Evolutionary conservation across 2,797 vertebrate genomes (phyloP).

Genomic region (Bufotes viridis): DNA sequence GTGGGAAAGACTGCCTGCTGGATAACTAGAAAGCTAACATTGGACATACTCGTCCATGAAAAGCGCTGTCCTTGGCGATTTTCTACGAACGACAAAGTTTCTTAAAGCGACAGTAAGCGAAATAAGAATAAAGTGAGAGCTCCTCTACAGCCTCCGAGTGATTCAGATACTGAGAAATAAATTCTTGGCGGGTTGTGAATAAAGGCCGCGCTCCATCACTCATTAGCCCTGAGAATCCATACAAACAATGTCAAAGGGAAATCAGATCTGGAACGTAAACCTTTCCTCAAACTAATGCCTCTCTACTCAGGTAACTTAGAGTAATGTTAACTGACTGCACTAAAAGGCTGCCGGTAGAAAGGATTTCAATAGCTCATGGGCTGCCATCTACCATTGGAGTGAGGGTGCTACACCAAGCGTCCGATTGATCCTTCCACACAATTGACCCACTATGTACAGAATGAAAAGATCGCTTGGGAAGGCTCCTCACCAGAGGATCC

Average conservation of each 20-base stretch:
- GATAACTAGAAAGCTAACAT: too few species aligned
- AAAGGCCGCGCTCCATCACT: neutral
- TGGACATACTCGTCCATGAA: too few species aligned
- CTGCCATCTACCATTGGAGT: constrained; percentile 39
- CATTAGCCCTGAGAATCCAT: neutral
- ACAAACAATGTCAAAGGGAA: neutral
- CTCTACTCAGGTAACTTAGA: neutral
- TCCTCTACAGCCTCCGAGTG: neutral
- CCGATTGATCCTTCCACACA: constrained; percentile 31
- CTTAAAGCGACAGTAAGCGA: neutral
- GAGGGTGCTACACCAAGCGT: constrained; percentile 9
- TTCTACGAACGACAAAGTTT: neutral
- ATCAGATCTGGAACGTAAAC: neutral
- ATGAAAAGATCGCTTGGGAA: constrained; percentile 7
- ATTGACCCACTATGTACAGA: constrained; percentile 1
- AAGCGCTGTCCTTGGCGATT: too few species aligned
- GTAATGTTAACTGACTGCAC: constrained; percentile 21
- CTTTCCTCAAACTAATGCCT: neutral
- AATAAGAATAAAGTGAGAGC: neutral
- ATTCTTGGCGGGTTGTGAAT: neutral
- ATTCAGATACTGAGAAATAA: neutral
- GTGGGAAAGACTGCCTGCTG: too few species aligned
- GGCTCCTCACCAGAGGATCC: neutral
- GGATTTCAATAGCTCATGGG: constrained; percentile 8
- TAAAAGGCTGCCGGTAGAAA: neutral